phyloP scores from a whole-genome alignment of 1,140 invertebrate genomes.

The Nephotettix cincticeps region DNA sequence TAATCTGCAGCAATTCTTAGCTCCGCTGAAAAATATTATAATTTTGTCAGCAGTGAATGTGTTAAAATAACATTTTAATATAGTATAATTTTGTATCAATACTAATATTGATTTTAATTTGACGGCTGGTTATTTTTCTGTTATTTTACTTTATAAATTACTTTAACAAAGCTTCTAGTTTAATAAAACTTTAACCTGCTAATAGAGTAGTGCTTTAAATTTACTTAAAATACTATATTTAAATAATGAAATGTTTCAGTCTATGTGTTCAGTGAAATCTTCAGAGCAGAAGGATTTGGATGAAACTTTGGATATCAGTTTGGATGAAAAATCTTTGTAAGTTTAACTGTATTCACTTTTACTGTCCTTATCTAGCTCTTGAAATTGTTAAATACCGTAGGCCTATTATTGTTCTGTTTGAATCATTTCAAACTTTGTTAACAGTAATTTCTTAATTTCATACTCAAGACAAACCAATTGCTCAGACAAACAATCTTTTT shows the following conservation, averaged over 20 bases:
- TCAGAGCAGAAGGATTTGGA: conserved; percentile 39
- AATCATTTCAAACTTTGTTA: not conserved
- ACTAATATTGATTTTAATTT: not conserved
- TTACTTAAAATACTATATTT: not conserved
- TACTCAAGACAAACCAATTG: not conserved
- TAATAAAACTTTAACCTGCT: not conserved
- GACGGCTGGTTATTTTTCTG: too few species aligned
- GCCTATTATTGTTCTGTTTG: too few species aligned
- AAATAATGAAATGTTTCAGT: conserved; percentile 37
- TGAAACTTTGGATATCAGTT: conserved; percentile 8
- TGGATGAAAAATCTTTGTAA: conserved; percentile 12
- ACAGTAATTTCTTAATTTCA: not conserved
- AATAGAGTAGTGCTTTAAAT: not conserved
- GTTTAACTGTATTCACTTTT: not conserved
- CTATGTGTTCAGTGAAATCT: conserved; percentile 40
- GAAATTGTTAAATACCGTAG: too few species aligned
- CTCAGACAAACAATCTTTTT: not conserved
- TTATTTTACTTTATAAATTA: not conserved
- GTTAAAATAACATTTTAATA: too few species aligned
- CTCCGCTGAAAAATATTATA: too few species aligned
- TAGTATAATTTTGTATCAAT: not conserved
- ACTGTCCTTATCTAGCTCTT: too few species aligned
- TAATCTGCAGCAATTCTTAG: too few species aligned
- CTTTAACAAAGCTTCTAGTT: not conserved
- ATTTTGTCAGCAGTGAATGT: not conserved